phyloP scores from a whole-genome alignment of 2,797 vertebrate species.

The Acestrorhynchus altus region DNA sequence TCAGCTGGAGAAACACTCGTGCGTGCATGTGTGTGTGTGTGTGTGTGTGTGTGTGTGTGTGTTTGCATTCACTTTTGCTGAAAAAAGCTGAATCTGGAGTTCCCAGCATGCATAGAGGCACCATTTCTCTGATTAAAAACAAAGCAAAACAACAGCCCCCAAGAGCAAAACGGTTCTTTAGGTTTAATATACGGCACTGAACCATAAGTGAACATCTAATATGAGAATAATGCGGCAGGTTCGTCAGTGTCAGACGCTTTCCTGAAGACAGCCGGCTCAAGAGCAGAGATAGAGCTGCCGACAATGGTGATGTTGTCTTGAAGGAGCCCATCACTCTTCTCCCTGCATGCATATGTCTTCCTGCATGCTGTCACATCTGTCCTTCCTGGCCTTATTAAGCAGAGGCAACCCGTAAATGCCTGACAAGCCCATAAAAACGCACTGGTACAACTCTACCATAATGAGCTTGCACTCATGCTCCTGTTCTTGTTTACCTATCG shows the following conservation, averaged over 20 bases:
- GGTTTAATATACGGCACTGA: not conserved
- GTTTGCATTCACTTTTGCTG: not conserved
- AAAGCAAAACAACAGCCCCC: constrained; percentile 4
- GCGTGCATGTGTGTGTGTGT: not conserved
- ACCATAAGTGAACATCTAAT: constrained; percentile 13
- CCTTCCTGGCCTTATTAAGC: constrained; percentile 60
- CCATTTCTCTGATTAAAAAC: constrained; percentile 28
- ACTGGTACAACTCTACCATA: constrained; percentile 43
- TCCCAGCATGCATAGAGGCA: too few relatives aligned
- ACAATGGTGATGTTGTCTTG: constrained; percentile 39
- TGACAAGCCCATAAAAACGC: constrained; percentile 53
- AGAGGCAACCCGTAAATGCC: constrained; percentile 44
- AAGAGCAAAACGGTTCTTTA: not conserved
- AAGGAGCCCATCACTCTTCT: constrained; percentile 55
- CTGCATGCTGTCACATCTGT: constrained; percentile 57
- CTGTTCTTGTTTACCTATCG: constrained; percentile 33
- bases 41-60: not conserved
- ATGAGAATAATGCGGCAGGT: constrained; percentile 14
- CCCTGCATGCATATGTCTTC: constrained; percentile 45
- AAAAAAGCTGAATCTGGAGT: not conserved
- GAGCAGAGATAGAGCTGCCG: constrained; percentile 31
- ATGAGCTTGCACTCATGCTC: constrained; percentile 42
- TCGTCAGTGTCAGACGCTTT: constrained; percentile 24
- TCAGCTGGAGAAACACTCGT: not conserved
- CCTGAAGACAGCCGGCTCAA: constrained; percentile 28